These are phyloP conservation scores for Bostrychus sinensis DNA, from an alignment of 2,113 vertebrate species.

Conservation along the genomic window DNA sequence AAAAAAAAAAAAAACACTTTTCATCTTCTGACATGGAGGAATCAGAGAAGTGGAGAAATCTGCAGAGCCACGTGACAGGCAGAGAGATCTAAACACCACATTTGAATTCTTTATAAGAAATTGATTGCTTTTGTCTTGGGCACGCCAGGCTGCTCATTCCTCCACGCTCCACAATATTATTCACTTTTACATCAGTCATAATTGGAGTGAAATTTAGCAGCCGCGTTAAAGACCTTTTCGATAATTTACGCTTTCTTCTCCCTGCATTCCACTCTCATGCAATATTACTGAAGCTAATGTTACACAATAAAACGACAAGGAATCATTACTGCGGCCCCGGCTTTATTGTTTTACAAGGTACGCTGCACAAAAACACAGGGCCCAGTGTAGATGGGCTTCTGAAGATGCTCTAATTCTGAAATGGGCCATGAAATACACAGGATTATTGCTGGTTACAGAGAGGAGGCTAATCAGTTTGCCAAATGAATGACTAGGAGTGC, in stretches of 20 bases:
- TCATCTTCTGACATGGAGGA: conserved; percentile 54
- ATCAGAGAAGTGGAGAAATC: conserved; percentile 34
- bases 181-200: conserved; percentile 12
- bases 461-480: conserved; percentile 64
- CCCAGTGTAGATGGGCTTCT: conserved; percentile 40
- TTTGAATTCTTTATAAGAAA: conserved; percentile 52
- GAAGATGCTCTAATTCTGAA: conserved; percentile 68
- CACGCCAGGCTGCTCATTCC: conserved; percentile 2
- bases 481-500: conserved; percentile 64
- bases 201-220: conserved; percentile 8
- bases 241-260: conserved; percentile 10
- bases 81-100: conserved; percentile 29
- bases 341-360: conserved; percentile 58
- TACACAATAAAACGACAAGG: conserved; percentile 37
- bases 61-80: conserved; percentile 10
- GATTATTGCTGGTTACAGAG: conserved; percentile 62
- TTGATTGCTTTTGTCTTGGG: conserved; percentile 40
- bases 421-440: conserved; percentile 72
- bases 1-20: conserved; percentile 36
- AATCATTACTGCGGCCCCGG: conserved; percentile 49
- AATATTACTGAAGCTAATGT: conserved; percentile 35
- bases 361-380: conserved; percentile 54
- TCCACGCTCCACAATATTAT: conserved; percentile 4
- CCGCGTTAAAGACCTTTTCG: not conserved
- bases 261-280: conserved; percentile 16